phyloP scores from a whole-genome alignment of 2,888 invertebrate species.

The Leuctra nigra region DNA sequence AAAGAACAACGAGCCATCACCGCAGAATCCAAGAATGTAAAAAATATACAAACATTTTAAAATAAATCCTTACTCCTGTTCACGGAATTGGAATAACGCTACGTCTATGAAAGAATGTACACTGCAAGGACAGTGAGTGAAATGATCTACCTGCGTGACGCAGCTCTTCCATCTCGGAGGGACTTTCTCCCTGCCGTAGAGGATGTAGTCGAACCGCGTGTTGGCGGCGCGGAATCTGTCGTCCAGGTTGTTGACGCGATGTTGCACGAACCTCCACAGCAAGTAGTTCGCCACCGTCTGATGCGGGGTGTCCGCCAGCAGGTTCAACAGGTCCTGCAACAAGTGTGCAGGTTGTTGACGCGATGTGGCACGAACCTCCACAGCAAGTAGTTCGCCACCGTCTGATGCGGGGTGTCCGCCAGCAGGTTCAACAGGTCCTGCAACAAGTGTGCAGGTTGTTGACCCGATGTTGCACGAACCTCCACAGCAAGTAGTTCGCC shows the following conservation, averaged over 20 bases:
- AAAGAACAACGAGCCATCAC: too few species aligned
- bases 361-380: conserved; percentile 82
- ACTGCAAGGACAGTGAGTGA: too few species aligned
- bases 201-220: conserved; percentile 70
- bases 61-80: too few species aligned
- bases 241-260: conserved; percentile 79
- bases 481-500: conserved; percentile 78
- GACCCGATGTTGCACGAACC: conserved; percentile 74
- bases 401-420: too few species aligned
- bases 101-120: too few species aligned
- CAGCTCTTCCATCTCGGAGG: conserved; percentile 90
- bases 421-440: too few species aligned
- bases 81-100: too few species aligned
- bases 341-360: conserved; percentile 78
- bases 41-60: too few species aligned
- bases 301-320: too few species aligned
- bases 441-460: conserved; percentile 81
- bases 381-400: conserved; percentile 71
- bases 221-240: conserved; percentile 77
- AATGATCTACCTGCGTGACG: conserved; percentile 53
- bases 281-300: conserved; percentile 73
- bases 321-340: too few species aligned
- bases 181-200: conserved; percentile 71
- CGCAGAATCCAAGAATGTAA: too few species aligned
- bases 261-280: conserved; percentile 77